Evolutionary conservation across 2,113 vertebrate species (phyloP).

Genomic region (Pavo muticus): DNA sequence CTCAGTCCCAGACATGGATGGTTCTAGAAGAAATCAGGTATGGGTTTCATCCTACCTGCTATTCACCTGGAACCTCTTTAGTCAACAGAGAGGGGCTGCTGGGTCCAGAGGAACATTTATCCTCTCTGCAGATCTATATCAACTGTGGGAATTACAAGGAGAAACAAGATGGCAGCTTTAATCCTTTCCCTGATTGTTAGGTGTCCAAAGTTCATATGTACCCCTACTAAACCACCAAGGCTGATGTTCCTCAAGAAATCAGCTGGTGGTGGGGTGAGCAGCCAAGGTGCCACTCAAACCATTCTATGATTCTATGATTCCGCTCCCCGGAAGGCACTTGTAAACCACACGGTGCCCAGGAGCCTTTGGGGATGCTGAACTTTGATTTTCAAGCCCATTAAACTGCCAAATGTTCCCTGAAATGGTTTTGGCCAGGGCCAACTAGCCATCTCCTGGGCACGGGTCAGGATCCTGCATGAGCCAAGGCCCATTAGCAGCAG

Average conservation of each 20-base stretch:
- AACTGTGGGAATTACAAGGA: fast-evolving
- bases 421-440: neutral
- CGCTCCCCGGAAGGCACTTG: neutral
- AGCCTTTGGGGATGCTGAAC: neutral
- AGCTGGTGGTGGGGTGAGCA: neutral
- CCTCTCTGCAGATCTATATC: neutral
- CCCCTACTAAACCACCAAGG: neutral
- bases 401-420: neutral
- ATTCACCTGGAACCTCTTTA: neutral
- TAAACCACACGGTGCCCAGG: neutral
- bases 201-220: neutral
- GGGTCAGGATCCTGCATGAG: neutral
- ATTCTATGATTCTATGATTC: no score
- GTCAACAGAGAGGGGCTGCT: neutral
- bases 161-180: neutral
- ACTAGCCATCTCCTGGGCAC: fast-evolving
- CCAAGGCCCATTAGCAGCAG: neutral
- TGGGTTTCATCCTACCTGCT: neutral
- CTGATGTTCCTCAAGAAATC: neutral
- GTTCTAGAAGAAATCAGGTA: neutral
- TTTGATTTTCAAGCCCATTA: neutral
- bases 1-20: fast-evolving
- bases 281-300: neutral
- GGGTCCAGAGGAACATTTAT: neutral
- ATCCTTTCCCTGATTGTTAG: neutral